phyloP scores from a whole-genome alignment of 2,888 invertebrate species.

The Lithophane leautieri region DNA sequence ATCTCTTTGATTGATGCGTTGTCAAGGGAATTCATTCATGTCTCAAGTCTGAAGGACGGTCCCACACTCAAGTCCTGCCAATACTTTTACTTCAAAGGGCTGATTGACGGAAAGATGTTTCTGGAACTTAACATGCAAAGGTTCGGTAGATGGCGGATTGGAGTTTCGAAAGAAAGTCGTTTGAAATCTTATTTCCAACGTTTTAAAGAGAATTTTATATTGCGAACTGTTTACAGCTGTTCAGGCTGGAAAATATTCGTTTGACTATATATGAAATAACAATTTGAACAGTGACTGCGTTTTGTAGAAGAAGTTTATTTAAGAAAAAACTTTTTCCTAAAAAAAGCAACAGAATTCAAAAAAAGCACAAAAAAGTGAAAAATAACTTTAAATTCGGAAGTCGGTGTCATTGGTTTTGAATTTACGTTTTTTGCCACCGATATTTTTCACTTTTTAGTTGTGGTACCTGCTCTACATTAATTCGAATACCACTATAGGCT shows the following conservation, averaged over 20 bases:
- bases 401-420: no score
- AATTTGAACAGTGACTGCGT: neutral
- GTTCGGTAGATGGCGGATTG: neutral
- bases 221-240: neutral
- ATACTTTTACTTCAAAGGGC: slow-evolving; percentile 47
- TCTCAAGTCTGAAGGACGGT: slow-evolving; percentile 28
- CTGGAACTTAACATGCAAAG: slow-evolving; percentile 43
- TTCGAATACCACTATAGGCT: no score
- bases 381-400: no score
- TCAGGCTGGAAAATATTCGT: neutral
- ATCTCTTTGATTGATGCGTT: slow-evolving; percentile 61
- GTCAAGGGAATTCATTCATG: slow-evolving; percentile 58
- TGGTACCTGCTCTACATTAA: no score
- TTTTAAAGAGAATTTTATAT: neutral
- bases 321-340: no score
- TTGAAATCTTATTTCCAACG: neutral
- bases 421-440: no score
- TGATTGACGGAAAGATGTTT: slow-evolving; percentile 37
- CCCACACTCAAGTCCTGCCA: slow-evolving; percentile 17
- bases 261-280: neutral
- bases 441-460: no score
- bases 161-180: slow-evolving; percentile 5
- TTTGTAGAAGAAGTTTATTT: neutral
- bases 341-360: no score
- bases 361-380: no score